Evolutionary conservation across 2,797 vertebrate species (phyloP), one percentile per base, ranked within the genome.

Genomic region (Psittacula echo): DNA sequence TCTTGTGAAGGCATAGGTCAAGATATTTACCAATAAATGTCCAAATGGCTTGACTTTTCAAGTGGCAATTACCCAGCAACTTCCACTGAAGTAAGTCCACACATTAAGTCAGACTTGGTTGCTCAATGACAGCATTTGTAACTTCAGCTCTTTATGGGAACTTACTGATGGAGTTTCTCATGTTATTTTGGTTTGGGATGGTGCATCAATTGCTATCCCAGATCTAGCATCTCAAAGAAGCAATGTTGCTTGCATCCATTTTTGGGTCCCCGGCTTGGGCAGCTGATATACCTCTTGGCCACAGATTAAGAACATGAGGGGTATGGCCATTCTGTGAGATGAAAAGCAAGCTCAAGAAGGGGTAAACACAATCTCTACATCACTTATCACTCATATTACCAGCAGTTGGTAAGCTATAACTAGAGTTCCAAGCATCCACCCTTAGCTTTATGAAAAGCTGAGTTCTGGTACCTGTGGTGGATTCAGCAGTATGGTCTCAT

Each of bases 31-130:
- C 61, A 88, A 13, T 53, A 64, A 27, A 78, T 44, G 56, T 70
- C 61, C 72, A 80, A 91, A 78, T 51, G 27, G 22, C n/a, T 83
- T 86, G 79, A 73, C 60, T 91, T 91, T 73, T 87, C 87, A 58
- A 62, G 61, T 24, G 30, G 56, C 32, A 82, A 72, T 76, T 79
- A 87, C 41, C 42, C 64, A 76, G 60, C 34, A 85, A 48, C 64
- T 90, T 76, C 65, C 74, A 85, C 47, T 70, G 56, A 87, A 79
- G 9, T 26, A 79, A 18, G 9, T 61, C 58, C 45, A 13, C 10
- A 30, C 39, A 22, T 45, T 39, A 83, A 77, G 10, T 62, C 66
- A 81, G 60, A 67, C 13, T 73, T 30, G 13, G 13, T 20, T 58
- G 41, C 70, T 92, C 50, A 66, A n/a, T 6, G 19, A 75, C 44